Conservation (phyloP, 2,888 invertebrate genomes). For the Coecobrya sp. region DNA sequence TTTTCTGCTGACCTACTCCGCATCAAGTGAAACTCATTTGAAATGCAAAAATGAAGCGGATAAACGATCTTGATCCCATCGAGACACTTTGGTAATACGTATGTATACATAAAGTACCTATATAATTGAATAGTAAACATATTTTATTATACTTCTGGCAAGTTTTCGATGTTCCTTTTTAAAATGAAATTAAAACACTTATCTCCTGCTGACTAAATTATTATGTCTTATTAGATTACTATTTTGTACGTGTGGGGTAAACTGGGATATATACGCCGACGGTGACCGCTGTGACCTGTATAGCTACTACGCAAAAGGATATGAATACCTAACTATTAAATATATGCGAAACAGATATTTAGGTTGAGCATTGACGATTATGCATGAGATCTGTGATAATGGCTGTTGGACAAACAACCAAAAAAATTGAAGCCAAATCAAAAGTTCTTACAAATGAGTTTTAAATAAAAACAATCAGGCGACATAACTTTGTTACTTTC, state of each 20-base stretch:
- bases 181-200: background rate
- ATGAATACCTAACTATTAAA: too few species aligned
- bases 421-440: background rate
- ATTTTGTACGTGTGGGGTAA: background rate
- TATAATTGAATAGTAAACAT: background rate
- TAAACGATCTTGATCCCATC: background rate
- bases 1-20: conserved; percentile 45
- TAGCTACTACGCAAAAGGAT: background rate
- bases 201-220: conserved; percentile 17
- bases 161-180: background rate
- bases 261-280: background rate
- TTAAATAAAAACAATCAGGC: background rate
- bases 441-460: background rate
- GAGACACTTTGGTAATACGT: background rate
- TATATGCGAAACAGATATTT: too few species aligned
- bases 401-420: background rate
- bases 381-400: too few species aligned
- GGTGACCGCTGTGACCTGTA: too few species aligned
- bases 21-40: conserved; percentile 54
- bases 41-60: conserved; percentile 30
- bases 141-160: background rate
- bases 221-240: background rate
- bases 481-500: background rate
- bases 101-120: background rate
- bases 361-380: too few species aligned